Evolutionary conservation across 2,888 invertebrate genomes (phyloP).

Genomic region (Phanerotoma sp.): DNA sequence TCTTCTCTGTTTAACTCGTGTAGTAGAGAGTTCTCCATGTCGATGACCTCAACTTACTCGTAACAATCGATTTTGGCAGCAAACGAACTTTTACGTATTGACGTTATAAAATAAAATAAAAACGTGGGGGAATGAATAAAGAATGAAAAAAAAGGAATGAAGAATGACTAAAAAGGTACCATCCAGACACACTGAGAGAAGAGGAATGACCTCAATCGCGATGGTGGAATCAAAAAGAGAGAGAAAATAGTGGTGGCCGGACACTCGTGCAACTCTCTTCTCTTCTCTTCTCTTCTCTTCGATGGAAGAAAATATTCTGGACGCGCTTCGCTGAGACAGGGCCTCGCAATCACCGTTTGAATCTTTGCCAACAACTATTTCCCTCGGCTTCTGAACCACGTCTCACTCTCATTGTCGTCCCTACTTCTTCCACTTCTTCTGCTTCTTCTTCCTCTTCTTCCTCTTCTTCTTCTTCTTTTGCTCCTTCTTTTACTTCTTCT

Average conservation of each 20-base stretch:
- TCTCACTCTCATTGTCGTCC: conserved; percentile 1
- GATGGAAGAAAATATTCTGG: conserved; percentile 48
- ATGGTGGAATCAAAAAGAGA: conserved; percentile 17
- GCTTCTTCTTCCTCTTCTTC: conserved; percentile 3
- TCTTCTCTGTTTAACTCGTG: conserved; percentile 24
- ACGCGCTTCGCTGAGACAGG: conserved; percentile 51
- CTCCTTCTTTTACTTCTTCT: conserved; percentile 20
- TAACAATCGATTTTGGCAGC: conserved; percentile 28
- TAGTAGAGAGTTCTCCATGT: conserved; percentile 17
- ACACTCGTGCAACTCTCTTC: conserved; percentile 22
- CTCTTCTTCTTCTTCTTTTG: not conserved
- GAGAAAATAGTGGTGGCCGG: conserved; percentile 35
- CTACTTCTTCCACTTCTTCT: conserved; percentile 21
- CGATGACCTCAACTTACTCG: conserved; percentile 20
- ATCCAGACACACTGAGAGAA: conserved; percentile 15
- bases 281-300: no score
- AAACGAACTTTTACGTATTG: conserved; percentile 11
- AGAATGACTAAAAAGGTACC: conserved; percentile 7
- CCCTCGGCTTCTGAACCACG: not conserved
- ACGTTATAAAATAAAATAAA: conserved; percentile 16
- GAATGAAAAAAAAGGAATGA: conserved; percentile 16
- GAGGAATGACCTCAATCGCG: conserved; percentile 25
- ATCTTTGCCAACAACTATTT: conserved; percentile 48
- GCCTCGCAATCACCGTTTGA: conserved; percentile 55
- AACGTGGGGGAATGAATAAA: conserved; percentile 10